Evolutionary conservation across 2,797 vertebrate species (phyloP).

Genomic region (Centropyge bicolor): DNA sequence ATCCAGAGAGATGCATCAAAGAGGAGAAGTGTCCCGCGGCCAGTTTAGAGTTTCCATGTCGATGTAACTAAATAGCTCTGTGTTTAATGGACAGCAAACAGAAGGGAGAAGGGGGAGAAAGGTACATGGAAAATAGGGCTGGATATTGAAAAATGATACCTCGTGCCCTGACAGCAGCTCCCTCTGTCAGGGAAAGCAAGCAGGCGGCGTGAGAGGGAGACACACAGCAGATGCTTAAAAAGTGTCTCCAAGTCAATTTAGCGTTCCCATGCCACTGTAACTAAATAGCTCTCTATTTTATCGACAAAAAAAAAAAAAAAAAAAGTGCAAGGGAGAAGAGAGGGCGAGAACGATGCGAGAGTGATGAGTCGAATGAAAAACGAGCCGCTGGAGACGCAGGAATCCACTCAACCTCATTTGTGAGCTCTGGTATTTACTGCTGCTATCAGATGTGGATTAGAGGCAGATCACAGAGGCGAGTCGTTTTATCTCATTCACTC

Average conservation of each 20-base stretch:
- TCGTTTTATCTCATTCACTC: slow-evolving; percentile 68
- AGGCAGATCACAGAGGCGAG: slow-evolving; percentile 66
- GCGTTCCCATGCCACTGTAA: slow-evolving; percentile 70
- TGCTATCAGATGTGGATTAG: slow-evolving; percentile 80
- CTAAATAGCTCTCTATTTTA: slow-evolving; percentile 70
- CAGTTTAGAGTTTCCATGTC: slow-evolving; percentile 74
- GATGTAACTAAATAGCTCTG: slow-evolving; percentile 73
- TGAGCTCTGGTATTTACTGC: slow-evolving; percentile 73
- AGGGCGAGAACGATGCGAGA: slow-evolving; percentile 44
- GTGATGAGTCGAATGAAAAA: slow-evolving; percentile 68
- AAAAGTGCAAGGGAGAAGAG: slow-evolving; percentile 41
- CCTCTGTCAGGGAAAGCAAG: slow-evolving; percentile 42
- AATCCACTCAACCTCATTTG: slow-evolving; percentile 69
- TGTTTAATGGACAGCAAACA: slow-evolving; percentile 78
- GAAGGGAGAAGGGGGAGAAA: slow-evolving; percentile 48
- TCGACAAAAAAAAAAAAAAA: too few relatives aligned
- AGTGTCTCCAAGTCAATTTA: slow-evolving; percentile 74
- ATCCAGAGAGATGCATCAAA: slow-evolving; percentile 47
- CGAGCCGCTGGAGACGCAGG: slow-evolving; percentile 61
- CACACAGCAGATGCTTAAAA: slow-evolving; percentile 59
- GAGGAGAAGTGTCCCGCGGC: slow-evolving; percentile 14
- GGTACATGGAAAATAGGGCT: slow-evolving; percentile 50
- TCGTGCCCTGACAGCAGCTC: slow-evolving; percentile 18
- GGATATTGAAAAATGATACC: slow-evolving; percentile 73
- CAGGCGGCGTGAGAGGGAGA: slow-evolving; percentile 41